Percentiles rank a stretch among this genome's conserved stretches.
These are phyloP conservation scores for Nemapogon koenigi DNA, from an alignment of 2,888 invertebrate species.

Conservation along the genomic window DNA sequence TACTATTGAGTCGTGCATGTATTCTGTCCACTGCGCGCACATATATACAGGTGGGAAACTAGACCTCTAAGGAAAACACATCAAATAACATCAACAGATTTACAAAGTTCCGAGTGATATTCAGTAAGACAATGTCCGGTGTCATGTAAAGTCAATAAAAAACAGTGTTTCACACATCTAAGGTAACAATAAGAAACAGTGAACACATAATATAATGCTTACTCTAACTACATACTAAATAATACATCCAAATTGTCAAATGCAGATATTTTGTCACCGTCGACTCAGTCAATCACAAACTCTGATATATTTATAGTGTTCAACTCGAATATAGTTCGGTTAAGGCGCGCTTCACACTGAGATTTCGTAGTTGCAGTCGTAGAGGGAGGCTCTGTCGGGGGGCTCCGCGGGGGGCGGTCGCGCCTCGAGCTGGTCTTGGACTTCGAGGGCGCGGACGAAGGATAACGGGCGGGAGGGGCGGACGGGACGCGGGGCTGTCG, in stretches of 20 bases:
- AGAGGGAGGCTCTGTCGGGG: constrained; percentile 87
- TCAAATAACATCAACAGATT: neutral
- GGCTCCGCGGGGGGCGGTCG: constrained; percentile 60
- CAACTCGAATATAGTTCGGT: no score
- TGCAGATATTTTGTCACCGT: constrained; percentile 1
- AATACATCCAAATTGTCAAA: constrained; percentile 1
- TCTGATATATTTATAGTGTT: neutral
- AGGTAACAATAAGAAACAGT: constrained; percentile 15
- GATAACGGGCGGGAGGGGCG: constrained; percentile 78
- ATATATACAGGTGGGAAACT: no score
- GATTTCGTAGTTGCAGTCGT: constrained; percentile 95
- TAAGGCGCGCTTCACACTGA: constrained; percentile 87
- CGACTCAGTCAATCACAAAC: constrained; percentile 4
- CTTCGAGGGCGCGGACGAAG: constrained; percentile 87
- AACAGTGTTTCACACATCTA: constrained; percentile 8
- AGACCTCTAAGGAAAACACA: neutral
- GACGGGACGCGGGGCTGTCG: constrained; percentile 27
- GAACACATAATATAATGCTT: constrained; percentile 17
- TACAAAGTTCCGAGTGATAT: neutral
- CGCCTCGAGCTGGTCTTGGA: constrained; percentile 89
- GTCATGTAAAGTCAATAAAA: constrained; percentile 1
- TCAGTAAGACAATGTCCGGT: constrained; percentile 2
- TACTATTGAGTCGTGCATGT: neutral
- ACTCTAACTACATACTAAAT: constrained; percentile 10
- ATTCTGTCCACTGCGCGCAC: neutral